Conservation (phyloP, 2,113 vertebrate species). For the Salvelinus alpinus region DNA sequence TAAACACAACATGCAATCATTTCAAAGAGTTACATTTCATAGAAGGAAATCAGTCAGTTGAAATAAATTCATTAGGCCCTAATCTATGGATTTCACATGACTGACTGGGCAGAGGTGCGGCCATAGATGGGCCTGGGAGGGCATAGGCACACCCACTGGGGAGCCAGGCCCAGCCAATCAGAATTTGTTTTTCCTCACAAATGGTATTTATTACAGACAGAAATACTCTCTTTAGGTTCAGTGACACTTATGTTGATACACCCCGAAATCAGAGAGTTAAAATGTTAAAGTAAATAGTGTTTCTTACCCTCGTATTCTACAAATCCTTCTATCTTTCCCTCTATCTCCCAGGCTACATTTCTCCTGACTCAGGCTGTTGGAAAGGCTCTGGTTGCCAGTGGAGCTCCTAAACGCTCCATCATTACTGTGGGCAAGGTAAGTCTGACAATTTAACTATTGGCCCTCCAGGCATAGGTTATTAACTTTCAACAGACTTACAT, state of each 20-base stretch:
- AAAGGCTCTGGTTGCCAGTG: conserved; percentile 78
- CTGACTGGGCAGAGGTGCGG: no score
- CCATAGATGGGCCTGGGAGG: no score
- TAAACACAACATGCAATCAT: no score
- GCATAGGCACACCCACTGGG: no score
- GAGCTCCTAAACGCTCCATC: conserved; percentile 80
- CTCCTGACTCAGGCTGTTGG: conserved; percentile 82
- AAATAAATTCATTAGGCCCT: no score
- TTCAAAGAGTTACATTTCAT: no score
- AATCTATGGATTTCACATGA: no score
- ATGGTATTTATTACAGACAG: no score
- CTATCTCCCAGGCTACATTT: conserved; percentile 76
- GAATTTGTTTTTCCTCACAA: no score
- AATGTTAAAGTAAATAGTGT: no score
- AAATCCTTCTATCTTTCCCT: background rate
- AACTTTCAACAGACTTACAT: background rate
- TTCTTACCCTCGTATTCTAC: background rate
- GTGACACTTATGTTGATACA: background rate
- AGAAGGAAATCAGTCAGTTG: no score
- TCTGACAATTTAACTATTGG: background rate
- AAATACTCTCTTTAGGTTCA: background rate
- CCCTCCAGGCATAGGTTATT: background rate
- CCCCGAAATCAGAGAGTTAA: background rate
- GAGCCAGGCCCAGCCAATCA: no score
- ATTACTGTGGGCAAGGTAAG: conserved; percentile 86